Percentiles rank a stretch among this genome's conserved stretches.
Evolutionary conservation across 2,113 vertebrate genomes (phyloP).

Genomic region (Ctenomys sociabilis): DNA sequence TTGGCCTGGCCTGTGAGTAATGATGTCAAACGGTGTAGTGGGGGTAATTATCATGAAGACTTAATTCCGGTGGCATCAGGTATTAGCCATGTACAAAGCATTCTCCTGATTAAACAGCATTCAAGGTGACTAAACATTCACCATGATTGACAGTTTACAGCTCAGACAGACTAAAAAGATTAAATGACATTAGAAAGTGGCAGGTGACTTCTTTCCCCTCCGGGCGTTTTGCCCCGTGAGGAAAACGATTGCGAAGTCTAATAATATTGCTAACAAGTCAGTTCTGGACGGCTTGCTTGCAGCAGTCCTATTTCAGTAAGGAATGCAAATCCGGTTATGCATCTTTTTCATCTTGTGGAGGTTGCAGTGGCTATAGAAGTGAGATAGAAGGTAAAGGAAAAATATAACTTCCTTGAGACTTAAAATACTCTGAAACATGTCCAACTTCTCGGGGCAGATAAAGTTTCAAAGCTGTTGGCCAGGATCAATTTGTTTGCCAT

Average conservation of each 20-base stretch:
- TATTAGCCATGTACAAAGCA: slow-evolving; percentile 86
- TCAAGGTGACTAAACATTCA: slow-evolving; percentile 87
- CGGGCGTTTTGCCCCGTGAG: slow-evolving; percentile 85
- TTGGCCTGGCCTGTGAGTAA: slow-evolving; percentile 82
- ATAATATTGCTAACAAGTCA: slow-evolving; percentile 87
- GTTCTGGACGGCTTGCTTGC: slow-evolving; percentile 86
- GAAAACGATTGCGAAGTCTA: slow-evolving; percentile 85
- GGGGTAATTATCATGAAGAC: slow-evolving; percentile 87
- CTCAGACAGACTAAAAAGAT: slow-evolving; percentile 89
- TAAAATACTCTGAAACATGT: slow-evolving; percentile 18
- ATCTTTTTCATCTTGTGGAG: slow-evolving; percentile 87
- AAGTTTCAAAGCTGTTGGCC: slow-evolving; percentile 66
- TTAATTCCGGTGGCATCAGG: slow-evolving; percentile 87
- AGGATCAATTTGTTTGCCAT: slow-evolving; percentile 73
- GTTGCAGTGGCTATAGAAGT: slow-evolving; percentile 78
- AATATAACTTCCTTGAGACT: slow-evolving; percentile 70
- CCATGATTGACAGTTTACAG: slow-evolving; percentile 86
- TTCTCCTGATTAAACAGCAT: slow-evolving; percentile 85
- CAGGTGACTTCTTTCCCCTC: slow-evolving; percentile 87
- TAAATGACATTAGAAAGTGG: slow-evolving; percentile 89
- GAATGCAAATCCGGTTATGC: slow-evolving; percentile 90
- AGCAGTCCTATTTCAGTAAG: slow-evolving; percentile 83
- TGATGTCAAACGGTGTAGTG: slow-evolving; percentile 82
- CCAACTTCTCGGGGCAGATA: slow-evolving; percentile 48
- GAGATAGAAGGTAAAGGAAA: slow-evolving; percentile 77